Conservation (phyloP, 2,888 invertebrate species). For the Mimachlamys varia region DNA sequence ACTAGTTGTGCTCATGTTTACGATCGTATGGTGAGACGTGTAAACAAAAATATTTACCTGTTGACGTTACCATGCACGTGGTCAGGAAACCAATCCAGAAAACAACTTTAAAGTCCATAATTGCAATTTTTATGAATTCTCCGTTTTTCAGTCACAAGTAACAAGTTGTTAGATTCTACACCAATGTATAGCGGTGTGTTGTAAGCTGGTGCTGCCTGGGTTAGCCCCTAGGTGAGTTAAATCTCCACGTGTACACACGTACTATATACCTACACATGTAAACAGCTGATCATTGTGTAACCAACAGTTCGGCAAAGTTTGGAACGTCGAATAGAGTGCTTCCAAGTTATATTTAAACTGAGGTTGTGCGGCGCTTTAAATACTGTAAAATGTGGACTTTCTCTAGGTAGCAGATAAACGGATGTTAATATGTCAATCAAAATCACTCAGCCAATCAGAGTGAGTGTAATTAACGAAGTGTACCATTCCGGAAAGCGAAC, state of each 20-base stretch:
- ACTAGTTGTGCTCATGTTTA: too few relatives aligned
- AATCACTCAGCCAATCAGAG: slow-evolving; percentile 36
- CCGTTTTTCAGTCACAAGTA: slow-evolving; percentile 8
- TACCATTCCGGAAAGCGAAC: slow-evolving; percentile 3
- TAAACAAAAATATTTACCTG: slow-evolving; percentile 45
- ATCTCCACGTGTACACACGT: slow-evolving; percentile 10
- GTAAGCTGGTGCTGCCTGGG: background rate
- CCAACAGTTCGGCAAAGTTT: background rate
- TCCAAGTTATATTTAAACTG: background rate
- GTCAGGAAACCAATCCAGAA: slow-evolving; percentile 45
- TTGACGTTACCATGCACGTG: slow-evolving; percentile 43
- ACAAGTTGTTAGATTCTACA: background rate
- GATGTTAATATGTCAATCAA: slow-evolving; percentile 16
- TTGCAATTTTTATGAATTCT: background rate
- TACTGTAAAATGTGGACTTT: slow-evolving; percentile 15
- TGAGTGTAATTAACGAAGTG: slow-evolving; percentile 12
- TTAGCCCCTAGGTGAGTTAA: background rate
- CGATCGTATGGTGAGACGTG: background rate
- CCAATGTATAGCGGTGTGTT: too few relatives aligned
- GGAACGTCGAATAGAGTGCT: background rate
- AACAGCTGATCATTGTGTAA: background rate
- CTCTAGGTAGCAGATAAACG: slow-evolving; percentile 13
- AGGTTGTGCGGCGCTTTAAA: background rate
- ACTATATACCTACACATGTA: background rate
- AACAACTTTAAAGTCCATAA: slow-evolving; percentile 11